phyloP scores from a whole-genome alignment of 2,113 vertebrate genomes.

The Semnornis frantzii region DNA sequence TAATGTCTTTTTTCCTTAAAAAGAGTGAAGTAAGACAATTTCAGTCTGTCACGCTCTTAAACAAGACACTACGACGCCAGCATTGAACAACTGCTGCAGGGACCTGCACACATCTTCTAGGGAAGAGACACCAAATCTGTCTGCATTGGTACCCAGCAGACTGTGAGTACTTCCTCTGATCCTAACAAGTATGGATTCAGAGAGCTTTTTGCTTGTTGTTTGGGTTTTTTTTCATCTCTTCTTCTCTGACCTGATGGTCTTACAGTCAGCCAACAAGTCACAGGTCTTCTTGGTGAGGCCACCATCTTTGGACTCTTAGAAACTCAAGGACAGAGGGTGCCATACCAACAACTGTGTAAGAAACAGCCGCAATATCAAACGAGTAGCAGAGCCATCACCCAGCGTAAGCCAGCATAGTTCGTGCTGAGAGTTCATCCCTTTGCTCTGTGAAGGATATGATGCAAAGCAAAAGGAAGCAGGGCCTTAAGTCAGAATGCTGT shows the following conservation, averaged over 20 bases:
- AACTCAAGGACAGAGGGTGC: neutral
- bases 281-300: neutral
- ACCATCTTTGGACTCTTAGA: neutral
- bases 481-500: neutral
- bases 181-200: neutral
- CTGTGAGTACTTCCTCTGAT: neutral
- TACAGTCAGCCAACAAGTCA: neutral
- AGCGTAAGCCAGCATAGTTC: neutral
- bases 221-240: neutral
- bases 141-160: neutral
- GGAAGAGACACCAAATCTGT: conserved; percentile 19
- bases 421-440: neutral
- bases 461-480: neutral
- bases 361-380: neutral
- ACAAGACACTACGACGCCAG: neutral
- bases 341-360: neutral
- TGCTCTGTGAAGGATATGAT: neutral
- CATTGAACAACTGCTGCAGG: conserved; percentile 9
- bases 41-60: no score
- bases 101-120: conserved; percentile 28
- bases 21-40: no score
- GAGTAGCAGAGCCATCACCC: neutral
- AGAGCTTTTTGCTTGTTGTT: neutral
- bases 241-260: neutral
- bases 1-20: no score